These are phyloP conservation scores for Enteromius treurensis DNA, from an alignment of 2,797 vertebrate genomes.

Conservation along the genomic window DNA sequence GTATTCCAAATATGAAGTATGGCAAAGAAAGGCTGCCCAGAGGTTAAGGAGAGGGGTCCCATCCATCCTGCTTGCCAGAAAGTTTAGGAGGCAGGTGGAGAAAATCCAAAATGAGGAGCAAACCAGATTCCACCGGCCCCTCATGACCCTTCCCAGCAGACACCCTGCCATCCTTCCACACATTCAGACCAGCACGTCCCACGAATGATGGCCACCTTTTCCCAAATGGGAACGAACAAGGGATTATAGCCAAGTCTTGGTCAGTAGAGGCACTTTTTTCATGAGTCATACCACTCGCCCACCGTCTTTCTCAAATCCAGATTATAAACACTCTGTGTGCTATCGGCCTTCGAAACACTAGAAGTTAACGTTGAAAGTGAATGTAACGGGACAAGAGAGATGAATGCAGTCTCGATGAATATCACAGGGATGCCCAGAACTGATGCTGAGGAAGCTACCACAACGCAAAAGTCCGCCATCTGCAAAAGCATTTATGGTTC, in stretches of 20 bases:
- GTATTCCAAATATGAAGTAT: conserved; percentile 80
- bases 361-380: conserved; percentile 56
- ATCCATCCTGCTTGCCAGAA: conserved; percentile 75
- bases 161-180: conserved; percentile 61
- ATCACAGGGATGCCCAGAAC: conserved; percentile 46
- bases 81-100: conserved; percentile 74
- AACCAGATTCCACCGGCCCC: conserved; percentile 73
- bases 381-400: conserved; percentile 49
- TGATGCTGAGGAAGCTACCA: conserved; percentile 48
- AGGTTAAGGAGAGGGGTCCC: conserved; percentile 82
- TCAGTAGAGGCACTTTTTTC: conserved; percentile 58
- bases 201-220: conserved; percentile 58
- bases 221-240: conserved; percentile 40
- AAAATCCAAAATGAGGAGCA: conserved; percentile 76
- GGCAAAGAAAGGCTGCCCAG: conserved; percentile 81
- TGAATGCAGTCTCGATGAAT: conserved; percentile 47
- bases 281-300: conserved; percentile 54
- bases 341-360: conserved; percentile 51
- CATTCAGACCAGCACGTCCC: conserved; percentile 52
- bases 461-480: conserved; percentile 50
- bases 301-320: conserved; percentile 53
- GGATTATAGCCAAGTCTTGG: conserved; percentile 73
- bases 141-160: conserved; percentile 74
- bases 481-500: conserved; percentile 55
- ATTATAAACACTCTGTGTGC: conserved; percentile 52